Percentiles rank a stretch among this genome's conserved stretches.
Evolutionary conservation across 2,888 invertebrate species (phyloP).

Genomic region (Hirtodrosophila confusa): DNA sequence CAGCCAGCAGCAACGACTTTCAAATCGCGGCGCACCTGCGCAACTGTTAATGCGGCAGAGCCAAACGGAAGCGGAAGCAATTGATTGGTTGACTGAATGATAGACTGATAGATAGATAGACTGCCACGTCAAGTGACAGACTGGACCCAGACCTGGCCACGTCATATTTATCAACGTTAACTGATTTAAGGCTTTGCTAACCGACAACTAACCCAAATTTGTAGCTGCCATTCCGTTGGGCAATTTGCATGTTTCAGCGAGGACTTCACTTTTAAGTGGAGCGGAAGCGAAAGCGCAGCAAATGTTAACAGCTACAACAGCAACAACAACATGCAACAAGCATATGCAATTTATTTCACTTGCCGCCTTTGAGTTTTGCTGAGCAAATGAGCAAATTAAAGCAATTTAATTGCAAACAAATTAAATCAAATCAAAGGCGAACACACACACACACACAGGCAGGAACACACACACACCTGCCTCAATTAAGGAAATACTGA

Average conservation of each 20-base stretch:
- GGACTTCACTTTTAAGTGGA: slow-evolving; percentile 55
- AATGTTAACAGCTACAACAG: slow-evolving; percentile 21
- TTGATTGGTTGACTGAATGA: slow-evolving; percentile 43
- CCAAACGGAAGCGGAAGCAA: slow-evolving; percentile 62
- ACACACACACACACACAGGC: slow-evolving; percentile 2
- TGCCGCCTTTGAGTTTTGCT: no score
- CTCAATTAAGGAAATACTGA: neutral
- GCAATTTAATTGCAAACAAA: slow-evolving; percentile 19
- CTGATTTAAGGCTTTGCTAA: slow-evolving; percentile 48
- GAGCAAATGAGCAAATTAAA: slow-evolving; percentile 29
- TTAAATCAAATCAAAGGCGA: no score
- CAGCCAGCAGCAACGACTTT: neutral
- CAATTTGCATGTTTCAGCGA: slow-evolving; percentile 18
- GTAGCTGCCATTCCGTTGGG: slow-evolving; percentile 7
- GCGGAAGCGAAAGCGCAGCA: slow-evolving; percentile 54
- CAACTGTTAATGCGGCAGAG: slow-evolving; percentile 9
- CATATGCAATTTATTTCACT: slow-evolving; percentile 14
- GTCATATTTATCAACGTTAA: slow-evolving; percentile 49
- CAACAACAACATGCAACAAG: slow-evolving; percentile 18
- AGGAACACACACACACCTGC: neutral
- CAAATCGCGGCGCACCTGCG: slow-evolving; percentile 11
- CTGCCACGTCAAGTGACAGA: slow-evolving; percentile 6
- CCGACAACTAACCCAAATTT: slow-evolving; percentile 57
- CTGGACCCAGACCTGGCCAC: neutral
- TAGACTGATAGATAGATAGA: slow-evolving; percentile 3